A percentile compares a stretch with the other conserved stretches of the same genome.
Conservation (phyloP, 2,888 invertebrate genomes). For the Crematogaster levior region DNA sequence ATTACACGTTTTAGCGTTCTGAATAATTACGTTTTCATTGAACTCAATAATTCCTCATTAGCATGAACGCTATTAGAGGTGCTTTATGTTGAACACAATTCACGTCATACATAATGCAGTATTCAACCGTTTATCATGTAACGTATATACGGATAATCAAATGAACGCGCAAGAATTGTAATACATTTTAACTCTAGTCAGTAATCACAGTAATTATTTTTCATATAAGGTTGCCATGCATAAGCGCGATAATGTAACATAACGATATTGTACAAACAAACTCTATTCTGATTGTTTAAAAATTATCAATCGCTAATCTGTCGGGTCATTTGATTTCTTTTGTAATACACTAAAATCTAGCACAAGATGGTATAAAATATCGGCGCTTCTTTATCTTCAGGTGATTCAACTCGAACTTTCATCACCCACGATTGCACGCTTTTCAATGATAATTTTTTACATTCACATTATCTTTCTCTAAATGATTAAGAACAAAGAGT, state of each 20-base stretch:
- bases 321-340: neutral
- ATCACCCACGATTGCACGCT: neutral
- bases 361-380: neutral
- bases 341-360: neutral
- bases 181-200: slow-evolving; percentile 14
- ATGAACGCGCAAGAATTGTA: neutral
- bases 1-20: slow-evolving; percentile 6
- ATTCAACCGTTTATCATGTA: slow-evolving; percentile 28
- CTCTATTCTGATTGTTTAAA: neutral
- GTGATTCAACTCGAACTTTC: neutral
- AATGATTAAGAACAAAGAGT: slow-evolving; percentile 38
- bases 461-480: neutral
- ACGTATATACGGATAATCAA: slow-evolving; percentile 14
- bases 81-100: slow-evolving; percentile 44
- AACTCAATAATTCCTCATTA: slow-evolving; percentile 53
- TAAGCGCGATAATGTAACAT: neutral
- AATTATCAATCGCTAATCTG: neutral
- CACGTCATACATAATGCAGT: slow-evolving; percentile 22
- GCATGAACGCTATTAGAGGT: slow-evolving; percentile 37
- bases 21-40: slow-evolving; percentile 48
- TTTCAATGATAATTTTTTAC: slow-evolving; percentile 28
- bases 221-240: neutral
- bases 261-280: neutral
- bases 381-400: neutral
- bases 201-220: slow-evolving; percentile 21